Evolutionary conservation across 2,888 invertebrate species (phyloP).

Genomic region (Chirona hameri): DNA sequence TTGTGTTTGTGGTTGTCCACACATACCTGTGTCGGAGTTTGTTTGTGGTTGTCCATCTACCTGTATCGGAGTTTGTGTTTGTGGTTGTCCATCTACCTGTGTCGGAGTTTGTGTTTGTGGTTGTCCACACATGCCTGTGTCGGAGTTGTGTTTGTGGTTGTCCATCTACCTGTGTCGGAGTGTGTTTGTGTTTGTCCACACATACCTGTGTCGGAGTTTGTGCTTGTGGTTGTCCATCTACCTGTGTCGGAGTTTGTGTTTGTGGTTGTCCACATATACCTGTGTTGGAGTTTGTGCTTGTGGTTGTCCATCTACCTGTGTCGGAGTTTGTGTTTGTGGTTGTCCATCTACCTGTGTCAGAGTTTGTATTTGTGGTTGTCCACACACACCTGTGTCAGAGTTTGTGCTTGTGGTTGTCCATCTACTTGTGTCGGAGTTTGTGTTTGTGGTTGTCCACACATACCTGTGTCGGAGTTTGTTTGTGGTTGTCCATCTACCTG

Average conservation of each 20-base stretch:
- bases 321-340: too few species aligned
- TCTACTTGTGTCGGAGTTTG: not conserved
- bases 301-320: not conserved
- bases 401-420: too few species aligned
- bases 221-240: not conserved
- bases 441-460: too few species aligned
- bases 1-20: too few species aligned
- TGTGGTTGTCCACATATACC: not conserved
- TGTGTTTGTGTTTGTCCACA: constrained; percentile 8
- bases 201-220: not conserved
- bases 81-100: not conserved
- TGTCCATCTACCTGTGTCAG: not conserved
- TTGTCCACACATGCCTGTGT: not conserved
- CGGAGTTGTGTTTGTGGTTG: not conserved
- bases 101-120: not conserved
- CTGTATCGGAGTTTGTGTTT: too few species aligned
- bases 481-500: not conserved
- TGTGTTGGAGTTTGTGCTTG: not conserved
- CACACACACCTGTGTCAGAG: not conserved
- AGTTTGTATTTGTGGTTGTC: too few species aligned
- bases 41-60: not conserved
- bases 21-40: not conserved
- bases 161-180: not conserved
- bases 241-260: constrained; percentile 4
- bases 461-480: not conserved